Conservation (phyloP, 2,797 vertebrate genomes). For the Etheostoma perlongum region DNA sequence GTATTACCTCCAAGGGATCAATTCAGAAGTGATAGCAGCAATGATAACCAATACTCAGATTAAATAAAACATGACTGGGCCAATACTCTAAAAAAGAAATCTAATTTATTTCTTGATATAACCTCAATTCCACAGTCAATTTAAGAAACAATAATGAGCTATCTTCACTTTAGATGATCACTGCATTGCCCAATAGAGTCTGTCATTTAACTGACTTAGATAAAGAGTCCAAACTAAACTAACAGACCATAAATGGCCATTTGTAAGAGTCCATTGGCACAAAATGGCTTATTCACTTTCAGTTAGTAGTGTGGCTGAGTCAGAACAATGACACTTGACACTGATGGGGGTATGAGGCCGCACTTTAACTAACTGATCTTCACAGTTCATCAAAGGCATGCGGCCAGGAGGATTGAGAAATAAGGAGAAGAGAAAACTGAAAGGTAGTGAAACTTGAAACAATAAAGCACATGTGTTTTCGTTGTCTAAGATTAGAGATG, state of each 20-base stretch:
- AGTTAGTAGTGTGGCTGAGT: slow-evolving; percentile 49
- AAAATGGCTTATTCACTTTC: slow-evolving; percentile 61
- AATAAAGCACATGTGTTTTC: slow-evolving; percentile 29
- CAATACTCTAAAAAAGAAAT: slow-evolving; percentile 43
- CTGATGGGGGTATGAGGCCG: slow-evolving; percentile 31
- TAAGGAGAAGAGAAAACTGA: slow-evolving; percentile 1
- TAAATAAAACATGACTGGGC: slow-evolving; percentile 50
- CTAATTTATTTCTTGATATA: slow-evolving; percentile 43
- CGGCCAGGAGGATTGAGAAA: slow-evolving; percentile 4
- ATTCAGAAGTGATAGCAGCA: slow-evolving; percentile 56
- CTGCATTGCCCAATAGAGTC: slow-evolving; percentile 48
- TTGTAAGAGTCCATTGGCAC: slow-evolving; percentile 61
- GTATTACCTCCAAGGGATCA: slow-evolving; percentile 51
- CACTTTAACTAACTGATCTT: slow-evolving; percentile 48
- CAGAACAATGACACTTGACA: slow-evolving; percentile 56
- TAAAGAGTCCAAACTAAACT: slow-evolving; percentile 63
- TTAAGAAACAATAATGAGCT: slow-evolving; percentile 38
- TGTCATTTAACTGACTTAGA: slow-evolving; percentile 59
- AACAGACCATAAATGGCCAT: slow-evolving; percentile 60
- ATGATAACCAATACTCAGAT: slow-evolving; percentile 60
- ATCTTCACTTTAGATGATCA: slow-evolving; percentile 32
- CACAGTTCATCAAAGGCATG: slow-evolving; percentile 52
- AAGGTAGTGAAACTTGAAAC: slow-evolving; percentile 16
- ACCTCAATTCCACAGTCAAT: slow-evolving; percentile 40
- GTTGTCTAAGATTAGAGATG: slow-evolving; percentile 28